Percentiles rank a stretch among this genome's conserved stretches.
These are phyloP conservation scores for Marmota monax DNA, from an alignment of 2,113 vertebrate genomes.

Conservation along the genomic window DNA sequence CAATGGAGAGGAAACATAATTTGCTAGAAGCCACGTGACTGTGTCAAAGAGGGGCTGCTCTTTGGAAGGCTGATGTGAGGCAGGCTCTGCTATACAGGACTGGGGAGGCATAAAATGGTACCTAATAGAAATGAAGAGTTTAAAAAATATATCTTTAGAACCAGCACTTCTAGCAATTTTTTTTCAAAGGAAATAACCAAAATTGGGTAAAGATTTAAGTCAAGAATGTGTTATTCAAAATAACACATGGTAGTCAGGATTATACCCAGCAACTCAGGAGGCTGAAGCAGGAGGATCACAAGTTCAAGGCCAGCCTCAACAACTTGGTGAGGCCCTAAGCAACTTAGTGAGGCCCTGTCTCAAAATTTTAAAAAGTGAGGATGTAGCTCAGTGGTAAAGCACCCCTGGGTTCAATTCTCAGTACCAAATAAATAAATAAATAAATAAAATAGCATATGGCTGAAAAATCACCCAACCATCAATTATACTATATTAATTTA, in stretches of 20 bases:
- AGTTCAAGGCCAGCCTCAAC: too few species aligned
- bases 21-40: background rate
- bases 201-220: conserved; percentile 8
- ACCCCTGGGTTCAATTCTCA: too few species aligned
- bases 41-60: background rate
- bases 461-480: background rate
- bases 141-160: background rate
- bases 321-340: too few species aligned
- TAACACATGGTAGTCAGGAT: background rate
- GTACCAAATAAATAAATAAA: too few species aligned
- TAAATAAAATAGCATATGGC: background rate
- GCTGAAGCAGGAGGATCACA: too few species aligned
- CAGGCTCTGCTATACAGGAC: background rate
- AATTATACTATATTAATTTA: background rate
- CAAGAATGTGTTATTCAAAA: background rate
- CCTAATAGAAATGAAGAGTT: background rate
- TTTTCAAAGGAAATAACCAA: conserved; percentile 15
- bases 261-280: too few species aligned
- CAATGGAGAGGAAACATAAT: background rate
- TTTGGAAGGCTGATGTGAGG: background rate
- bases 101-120: background rate
- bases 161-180: background rate
- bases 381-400: too few species aligned
- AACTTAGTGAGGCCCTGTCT: too few species aligned
- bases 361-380: too few species aligned